These are phyloP conservation scores for Pachliopta kotzebuea DNA, from an alignment of 2,888 invertebrate species.

Conservation along the genomic window DNA sequence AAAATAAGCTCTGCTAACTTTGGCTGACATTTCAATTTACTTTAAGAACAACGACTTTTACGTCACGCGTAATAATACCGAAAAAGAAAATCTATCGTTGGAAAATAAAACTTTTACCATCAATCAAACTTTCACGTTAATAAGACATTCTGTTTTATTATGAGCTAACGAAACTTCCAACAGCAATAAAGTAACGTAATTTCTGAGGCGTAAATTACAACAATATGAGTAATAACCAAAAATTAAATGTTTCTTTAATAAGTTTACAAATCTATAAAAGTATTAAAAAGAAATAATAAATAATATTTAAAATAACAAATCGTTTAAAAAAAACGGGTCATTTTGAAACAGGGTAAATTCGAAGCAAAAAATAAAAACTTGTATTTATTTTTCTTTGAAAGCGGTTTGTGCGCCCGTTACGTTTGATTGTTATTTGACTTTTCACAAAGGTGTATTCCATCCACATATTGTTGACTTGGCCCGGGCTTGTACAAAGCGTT, in stretches of 20 bases:
- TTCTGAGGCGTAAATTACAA: background rate
- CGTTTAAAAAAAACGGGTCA: background rate
- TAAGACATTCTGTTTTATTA: slow-evolving; percentile 23
- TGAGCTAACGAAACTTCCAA: slow-evolving; percentile 12
- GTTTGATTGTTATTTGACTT: slow-evolving; percentile 2
- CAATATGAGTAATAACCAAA: background rate
- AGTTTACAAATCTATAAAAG: too few relatives aligned
- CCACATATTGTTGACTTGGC: slow-evolving; percentile 4
- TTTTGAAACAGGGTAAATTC: background rate
- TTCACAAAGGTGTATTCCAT: slow-evolving; percentile 1
- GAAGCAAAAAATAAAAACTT: background rate
- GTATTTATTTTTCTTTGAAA: slow-evolving; percentile 1
- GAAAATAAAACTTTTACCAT: slow-evolving; percentile 16
- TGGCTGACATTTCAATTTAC: background rate
- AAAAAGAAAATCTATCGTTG: slow-evolving; percentile 6
- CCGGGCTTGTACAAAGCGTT: background rate
- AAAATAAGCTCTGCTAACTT: background rate
- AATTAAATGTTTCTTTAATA: too few relatives aligned
- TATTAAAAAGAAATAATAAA: background rate
- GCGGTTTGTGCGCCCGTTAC: background rate
- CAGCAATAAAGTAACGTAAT: slow-evolving; percentile 5
- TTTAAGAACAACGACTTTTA: background rate
- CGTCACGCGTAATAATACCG: slow-evolving; percentile 1
- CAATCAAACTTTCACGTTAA: slow-evolving; percentile 24
- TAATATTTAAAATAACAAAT: background rate